Evolutionary conservation across 2,113 vertebrate species (phyloP), one percentile per base, ranked within the genome.

Genomic region (Mesocricetus auratus): DNA sequence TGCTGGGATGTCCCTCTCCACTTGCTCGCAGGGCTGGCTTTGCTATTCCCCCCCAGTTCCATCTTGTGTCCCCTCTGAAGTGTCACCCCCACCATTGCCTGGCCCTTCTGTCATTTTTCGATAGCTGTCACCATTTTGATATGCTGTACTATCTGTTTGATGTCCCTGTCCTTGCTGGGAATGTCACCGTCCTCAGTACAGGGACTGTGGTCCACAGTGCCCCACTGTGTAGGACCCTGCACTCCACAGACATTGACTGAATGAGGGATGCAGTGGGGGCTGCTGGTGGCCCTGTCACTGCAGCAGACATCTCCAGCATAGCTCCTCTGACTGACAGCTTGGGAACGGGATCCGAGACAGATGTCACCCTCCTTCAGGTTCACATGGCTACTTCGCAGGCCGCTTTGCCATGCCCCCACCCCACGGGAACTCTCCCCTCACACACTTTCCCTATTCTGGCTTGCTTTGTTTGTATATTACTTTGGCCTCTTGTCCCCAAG

Each of bases 231-330:
- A 3, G 66, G 64, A 58, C 79, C 74, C 45, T 47, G 82, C 45
- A 36, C 11, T 22, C 66, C 36, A 12, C 16, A 82, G 26, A 62
- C 64, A 36, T n/a, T 5, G 29, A 53, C n/a, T 33, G 83, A 15
- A 5, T 29, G 31, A 1, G 45, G 2, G 29, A 64, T 31, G 68
- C 24, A 71, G 69, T 2, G 19, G 39, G 66, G 12, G 21, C 3
- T 15, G 3, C 11, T 0, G 4, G 39, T 15, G 3, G 33, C 31
- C 64, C 21, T 9, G 39, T 16, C 3, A 60, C 42, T 45, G 45
- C 16, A 1, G 64, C 31, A 29, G 15, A 53, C 36, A 22, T 21
- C 79, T 0, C 1, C 0, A 33, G 3, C n/a, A 5, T 31, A 64
- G 22, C 42, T 75, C 91, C 74, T 89, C 71, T 3, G 26, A 66